Evolutionary conservation across 2,888 invertebrate species (phyloP), one percentile per base, ranked within the genome.

Genomic region (Diachrysia chrysitis): DNA sequence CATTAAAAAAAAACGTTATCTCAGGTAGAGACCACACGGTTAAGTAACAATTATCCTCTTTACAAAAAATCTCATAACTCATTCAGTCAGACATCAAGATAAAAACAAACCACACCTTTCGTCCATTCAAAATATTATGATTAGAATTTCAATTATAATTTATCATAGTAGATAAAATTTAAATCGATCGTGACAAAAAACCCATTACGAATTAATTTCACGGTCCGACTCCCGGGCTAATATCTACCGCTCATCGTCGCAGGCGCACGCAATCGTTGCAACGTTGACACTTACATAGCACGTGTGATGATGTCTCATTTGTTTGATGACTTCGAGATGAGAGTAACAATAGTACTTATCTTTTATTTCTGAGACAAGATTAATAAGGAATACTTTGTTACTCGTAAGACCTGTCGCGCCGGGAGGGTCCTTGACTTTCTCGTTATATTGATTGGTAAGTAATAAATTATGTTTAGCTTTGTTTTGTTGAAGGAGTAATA

Each of bases 241-340:
- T 66, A 67, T 63, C 72, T 69, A 76, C 59, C 56, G 63, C 58
- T 69, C 58, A 35, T 53, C 69, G 67, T 29, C 57, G 68, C 81
- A 12, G 42, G 65, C 71, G 67, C 74, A 81, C 69, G 79, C 69
- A 69, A 76, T 68, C 59, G 67, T 71, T 77, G 70, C 76, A 65
- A 57, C 79, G 68, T 69, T 76, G 80, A 80, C 79, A 81, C 78
- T 78, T 71, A 81, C 80, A 78, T 69, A 81, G 79, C 81, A 79
- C 60, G 58, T 70, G 61, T 66, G 69, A 67, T 73, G 73, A 78
- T 78, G 69, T 76, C 81, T 81, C 71, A 79, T 79, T 79, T 68
- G 71, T 76, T 80, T 81, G 76, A 69, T 69, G 55, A 55, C 60
- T 73, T 59, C 51, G 55, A 70, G 46, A 67, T 66, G 66, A 59